These are phyloP conservation scores for Cepphus grylle DNA, from an alignment of 2,113 vertebrate genomes.

Conservation along the genomic window DNA sequence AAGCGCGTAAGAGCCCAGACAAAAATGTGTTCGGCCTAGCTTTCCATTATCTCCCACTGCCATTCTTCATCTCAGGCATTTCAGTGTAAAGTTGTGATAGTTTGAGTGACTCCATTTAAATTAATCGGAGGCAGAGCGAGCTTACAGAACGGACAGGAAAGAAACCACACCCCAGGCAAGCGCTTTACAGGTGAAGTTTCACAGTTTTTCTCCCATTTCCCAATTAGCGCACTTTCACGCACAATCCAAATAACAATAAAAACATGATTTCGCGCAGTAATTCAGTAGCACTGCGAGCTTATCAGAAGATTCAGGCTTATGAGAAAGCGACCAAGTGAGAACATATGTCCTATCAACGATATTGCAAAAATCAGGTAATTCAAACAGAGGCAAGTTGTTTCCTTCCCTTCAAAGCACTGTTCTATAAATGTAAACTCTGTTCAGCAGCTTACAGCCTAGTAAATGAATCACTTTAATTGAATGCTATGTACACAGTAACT, in stretches of 20 bases:
- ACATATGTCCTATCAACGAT: conserved; percentile 84
- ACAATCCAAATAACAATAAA: background rate
- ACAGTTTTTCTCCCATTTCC: background rate
- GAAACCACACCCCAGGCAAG: background rate
- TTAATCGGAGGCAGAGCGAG: background rate
- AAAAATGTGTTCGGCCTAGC: accelerated
- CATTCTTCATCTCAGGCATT: background rate
- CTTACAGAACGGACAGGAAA: background rate
- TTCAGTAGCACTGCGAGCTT: conserved; percentile 14
- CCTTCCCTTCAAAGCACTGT: conserved; percentile 72
- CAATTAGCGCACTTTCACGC: background rate
- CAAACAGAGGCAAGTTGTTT: conserved; percentile 83
- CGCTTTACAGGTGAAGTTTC: background rate
- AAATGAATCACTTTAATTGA: conserved; percentile 93
- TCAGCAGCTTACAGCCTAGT: conserved; percentile 71
- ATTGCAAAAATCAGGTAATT: conserved; percentile 84
- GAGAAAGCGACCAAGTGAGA: conserved; percentile 75
- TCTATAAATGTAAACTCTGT: conserved; percentile 77
- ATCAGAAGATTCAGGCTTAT: conserved; percentile 66
- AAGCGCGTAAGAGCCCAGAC: background rate
- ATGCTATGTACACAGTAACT: conserved; percentile 89
- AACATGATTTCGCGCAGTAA: background rate
- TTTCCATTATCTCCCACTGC: background rate
- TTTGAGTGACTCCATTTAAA: no score
- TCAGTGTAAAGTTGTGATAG: accelerated